Evolutionary conservation across 2,888 invertebrate species (phyloP).

Genomic region (Rutpela maculata): DNA sequence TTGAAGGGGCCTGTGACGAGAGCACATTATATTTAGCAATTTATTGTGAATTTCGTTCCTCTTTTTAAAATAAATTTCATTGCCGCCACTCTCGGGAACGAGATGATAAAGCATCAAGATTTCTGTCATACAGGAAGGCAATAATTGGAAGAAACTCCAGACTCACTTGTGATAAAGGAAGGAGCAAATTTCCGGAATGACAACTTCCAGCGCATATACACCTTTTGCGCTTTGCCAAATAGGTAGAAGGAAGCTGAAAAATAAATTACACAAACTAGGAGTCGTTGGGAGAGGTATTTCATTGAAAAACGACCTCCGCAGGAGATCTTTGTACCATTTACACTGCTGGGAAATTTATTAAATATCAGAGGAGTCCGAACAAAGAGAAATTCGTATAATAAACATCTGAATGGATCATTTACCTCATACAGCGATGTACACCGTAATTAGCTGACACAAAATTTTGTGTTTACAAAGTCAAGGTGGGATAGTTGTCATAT

Average conservation of each 20-base stretch:
- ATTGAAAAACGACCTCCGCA: slow-evolving; percentile 34
- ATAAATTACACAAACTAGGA: slow-evolving; percentile 47
- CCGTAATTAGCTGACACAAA: neutral
- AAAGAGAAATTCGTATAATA: slow-evolving; percentile 39
- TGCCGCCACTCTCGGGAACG: neutral
- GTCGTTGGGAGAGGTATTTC: slow-evolving; percentile 36
- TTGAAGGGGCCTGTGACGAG: neutral
- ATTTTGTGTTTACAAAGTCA: neutral
- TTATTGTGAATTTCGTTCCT: neutral
- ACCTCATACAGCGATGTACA: neutral
- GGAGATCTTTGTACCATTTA: slow-evolving; percentile 51
- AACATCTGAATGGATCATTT: slow-evolving; percentile 16
- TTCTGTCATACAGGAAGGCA: slow-evolving; percentile 67
- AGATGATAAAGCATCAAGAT: slow-evolving; percentile 57
- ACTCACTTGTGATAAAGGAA: slow-evolving; percentile 58
- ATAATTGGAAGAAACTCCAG: slow-evolving; percentile 65
- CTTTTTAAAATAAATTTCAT: slow-evolving; percentile 9
- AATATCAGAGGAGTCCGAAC: slow-evolving; percentile 40
- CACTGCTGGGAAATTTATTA: slow-evolving; percentile 36
- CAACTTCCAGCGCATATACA: slow-evolving; percentile 43
- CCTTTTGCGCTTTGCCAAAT: slow-evolving; percentile 32
- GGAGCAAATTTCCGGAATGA: slow-evolving; percentile 47
- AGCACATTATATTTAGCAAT: neutral
- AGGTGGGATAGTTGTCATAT: neutral
- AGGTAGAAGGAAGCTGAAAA: slow-evolving; percentile 49